These are phyloP conservation scores for Ichneumoninae sp. DNA, from an alignment of 2,888 invertebrate species.

Conservation along the genomic window DNA sequence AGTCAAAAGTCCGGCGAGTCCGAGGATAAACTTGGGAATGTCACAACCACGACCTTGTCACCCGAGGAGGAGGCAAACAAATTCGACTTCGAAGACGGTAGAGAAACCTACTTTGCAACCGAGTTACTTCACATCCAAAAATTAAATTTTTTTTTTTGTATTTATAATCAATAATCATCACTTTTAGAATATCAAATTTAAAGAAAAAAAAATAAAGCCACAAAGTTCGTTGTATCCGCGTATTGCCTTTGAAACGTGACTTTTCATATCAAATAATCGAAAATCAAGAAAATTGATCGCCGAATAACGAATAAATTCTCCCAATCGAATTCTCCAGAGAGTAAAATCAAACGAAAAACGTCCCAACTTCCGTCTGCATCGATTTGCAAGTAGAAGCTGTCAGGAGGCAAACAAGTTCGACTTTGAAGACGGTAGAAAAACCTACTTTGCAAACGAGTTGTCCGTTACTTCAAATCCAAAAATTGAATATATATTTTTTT, in stretches of 20 bases:
- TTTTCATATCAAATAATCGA: too few relatives aligned
- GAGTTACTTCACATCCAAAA: not conserved
- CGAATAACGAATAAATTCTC: not conserved
- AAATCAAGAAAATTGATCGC: not conserved
- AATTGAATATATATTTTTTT: too few relatives aligned
- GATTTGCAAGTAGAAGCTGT: conserved; percentile 26
- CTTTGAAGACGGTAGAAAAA: conserved; percentile 78
- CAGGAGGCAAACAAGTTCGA: conserved; percentile 78
- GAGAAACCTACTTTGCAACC: conserved; percentile 34
- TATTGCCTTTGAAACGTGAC: too few relatives aligned
- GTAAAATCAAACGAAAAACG: not conserved
- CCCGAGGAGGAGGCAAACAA: conserved; percentile 79
- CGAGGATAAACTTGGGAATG: conserved; percentile 48
- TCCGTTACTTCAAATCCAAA: not conserved
- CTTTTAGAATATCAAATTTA: too few relatives aligned
- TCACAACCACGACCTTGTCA: conserved; percentile 77
- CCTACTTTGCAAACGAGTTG: not conserved
- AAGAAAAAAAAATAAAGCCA: not conserved
- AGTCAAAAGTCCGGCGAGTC: conserved; percentile 54
- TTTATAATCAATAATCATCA: too few relatives aligned
- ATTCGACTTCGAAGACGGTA: conserved; percentile 80
- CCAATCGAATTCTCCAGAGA: not conserved
- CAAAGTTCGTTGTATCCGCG: too few relatives aligned
- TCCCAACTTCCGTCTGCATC: conserved; percentile 34
- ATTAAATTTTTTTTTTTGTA: too few relatives aligned